phyloP scores from a whole-genome alignment of 2,797 vertebrate genomes.

The Botia kubotai region DNA sequence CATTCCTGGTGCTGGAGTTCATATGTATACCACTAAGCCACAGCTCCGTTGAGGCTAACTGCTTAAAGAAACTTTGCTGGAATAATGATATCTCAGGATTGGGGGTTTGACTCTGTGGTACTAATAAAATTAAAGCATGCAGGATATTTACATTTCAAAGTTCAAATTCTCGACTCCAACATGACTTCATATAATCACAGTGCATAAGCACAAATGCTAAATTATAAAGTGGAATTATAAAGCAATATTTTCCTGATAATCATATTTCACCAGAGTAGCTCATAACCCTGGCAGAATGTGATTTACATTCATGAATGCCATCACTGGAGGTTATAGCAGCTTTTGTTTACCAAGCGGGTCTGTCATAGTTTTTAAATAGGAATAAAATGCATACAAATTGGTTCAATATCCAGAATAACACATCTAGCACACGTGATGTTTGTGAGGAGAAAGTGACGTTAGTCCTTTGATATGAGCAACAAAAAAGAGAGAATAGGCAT shows the following conservation, averaged over 20 bases:
- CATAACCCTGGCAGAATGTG: constrained; percentile 1
- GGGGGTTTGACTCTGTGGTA: background rate
- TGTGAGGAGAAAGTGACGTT: background rate
- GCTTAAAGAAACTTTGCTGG: too few species aligned
- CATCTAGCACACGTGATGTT: background rate
- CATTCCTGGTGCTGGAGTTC: too few species aligned
- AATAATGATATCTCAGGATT: background rate
- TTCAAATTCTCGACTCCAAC: background rate
- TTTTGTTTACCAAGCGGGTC: constrained; percentile 10
- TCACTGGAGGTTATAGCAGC: background rate
- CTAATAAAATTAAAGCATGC: background rate
- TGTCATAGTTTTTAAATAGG: background rate
- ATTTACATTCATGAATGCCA: constrained; percentile 38
- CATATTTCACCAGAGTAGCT: constrained; percentile 14
- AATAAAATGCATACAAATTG: background rate
- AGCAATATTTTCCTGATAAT: constrained; percentile 27
- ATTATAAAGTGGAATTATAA: constrained; percentile 27
- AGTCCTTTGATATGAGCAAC: constrained; percentile 21
- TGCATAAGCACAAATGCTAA: background rate
- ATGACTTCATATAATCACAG: background rate
- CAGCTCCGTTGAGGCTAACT: too few species aligned
- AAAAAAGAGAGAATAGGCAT: constrained; percentile 23
- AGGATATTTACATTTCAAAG: background rate
- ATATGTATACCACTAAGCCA: too few species aligned
- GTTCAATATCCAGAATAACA: background rate